Evolutionary conservation across 1,140 invertebrate species (phyloP).

Genomic region (Parapsyche elsis): DNA sequence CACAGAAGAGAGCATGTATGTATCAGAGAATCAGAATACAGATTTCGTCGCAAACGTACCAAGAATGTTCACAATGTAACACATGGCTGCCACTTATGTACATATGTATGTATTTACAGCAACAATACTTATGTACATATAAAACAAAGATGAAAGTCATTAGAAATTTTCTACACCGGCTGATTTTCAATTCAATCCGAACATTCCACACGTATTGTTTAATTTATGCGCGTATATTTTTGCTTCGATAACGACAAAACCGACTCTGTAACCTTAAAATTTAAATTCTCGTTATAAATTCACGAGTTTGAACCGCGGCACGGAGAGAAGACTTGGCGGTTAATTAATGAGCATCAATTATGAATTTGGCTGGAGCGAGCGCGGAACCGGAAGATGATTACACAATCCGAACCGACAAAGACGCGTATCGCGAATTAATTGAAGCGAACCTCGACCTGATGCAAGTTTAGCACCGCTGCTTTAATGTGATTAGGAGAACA

Average conservation of each 20-base stretch:
- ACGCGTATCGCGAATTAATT: constrained; percentile 40
- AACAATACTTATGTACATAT: no score
- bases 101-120: no score
- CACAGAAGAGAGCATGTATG: no score
- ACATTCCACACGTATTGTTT: not conserved
- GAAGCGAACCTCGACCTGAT: constrained; percentile 12
- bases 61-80: no score
- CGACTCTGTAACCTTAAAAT: not conserved
- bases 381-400: constrained; percentile 45
- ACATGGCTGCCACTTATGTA: no score
- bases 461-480: constrained; percentile 2
- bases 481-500: constrained; percentile 45
- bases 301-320: constrained; percentile 40
- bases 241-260: not conserved
- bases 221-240: not conserved
- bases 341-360: constrained; percentile 56
- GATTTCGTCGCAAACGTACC: no score
- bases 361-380: constrained; percentile 54
- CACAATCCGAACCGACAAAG: constrained; percentile 38
- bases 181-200: no score
- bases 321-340: constrained; percentile 38
- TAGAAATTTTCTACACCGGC: no score
- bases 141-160: no score
- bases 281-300: constrained; percentile 25
- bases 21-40: no score